Evolutionary conservation across 23 tunicate species (phyloP), one percentile per base, ranked within the genome.

Genomic region (Trididemnum clinides): DNA sequence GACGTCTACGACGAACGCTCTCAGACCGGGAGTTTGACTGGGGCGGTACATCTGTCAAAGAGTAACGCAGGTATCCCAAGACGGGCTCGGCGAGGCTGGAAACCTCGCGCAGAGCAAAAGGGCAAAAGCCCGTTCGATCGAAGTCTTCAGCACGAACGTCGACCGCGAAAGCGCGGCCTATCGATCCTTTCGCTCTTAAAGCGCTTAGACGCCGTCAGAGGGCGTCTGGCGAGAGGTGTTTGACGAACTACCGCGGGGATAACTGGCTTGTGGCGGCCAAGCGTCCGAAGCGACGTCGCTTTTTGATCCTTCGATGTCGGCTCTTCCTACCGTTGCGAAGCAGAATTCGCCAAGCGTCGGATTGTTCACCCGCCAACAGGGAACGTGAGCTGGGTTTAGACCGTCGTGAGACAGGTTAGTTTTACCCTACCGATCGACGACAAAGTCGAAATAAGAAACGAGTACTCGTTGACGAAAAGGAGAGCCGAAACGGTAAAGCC

Each of bases 251-350:
- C 83, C 83, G 57, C 83, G 57, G 77, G 83, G 83, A 78, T 78
- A 78, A 78, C 76, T 78, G 75, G 83, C 76, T 78, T 78, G 83
- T 78, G 80, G 80, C 80, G 34, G 80, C 80, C 80, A 72, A 72
- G 80, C 83, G 83, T 78, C 58, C 83, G 58, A 57, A 78, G 78
- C 83, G 83, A 78, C 83, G 83, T 78, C 58, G 83, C 83, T 78
- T 78, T 78, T 78, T 78, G 83, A 78, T 78, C 78, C 83, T 57
- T 78, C 83, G 83, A 78, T 78, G 83, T 78, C 83, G 83, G 83
- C 83, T 77, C 83, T 77, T 77, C 83, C 78, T 77, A 77, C 57
- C 77, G 18, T 57, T 54, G 83, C n/a, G 77, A 57, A 77, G 78
- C 77, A 77, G 83, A 77, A 57, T 57, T 54, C 83, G 10, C 77